phyloP scores from a whole-genome alignment of 2,113 vertebrate genomes.

The Indri indri region DNA sequence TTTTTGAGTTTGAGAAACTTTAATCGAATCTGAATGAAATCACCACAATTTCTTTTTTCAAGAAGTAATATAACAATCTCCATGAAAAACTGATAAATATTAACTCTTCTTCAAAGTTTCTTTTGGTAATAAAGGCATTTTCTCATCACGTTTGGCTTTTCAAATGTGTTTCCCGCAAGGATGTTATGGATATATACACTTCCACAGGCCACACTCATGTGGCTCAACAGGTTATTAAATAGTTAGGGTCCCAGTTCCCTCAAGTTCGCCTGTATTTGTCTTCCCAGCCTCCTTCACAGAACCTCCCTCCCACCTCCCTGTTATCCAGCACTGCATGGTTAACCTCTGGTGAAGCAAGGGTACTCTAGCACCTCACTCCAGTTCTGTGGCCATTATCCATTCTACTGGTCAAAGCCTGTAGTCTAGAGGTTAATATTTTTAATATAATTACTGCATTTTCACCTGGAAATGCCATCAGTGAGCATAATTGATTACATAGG shows the following conservation, averaged over 20 bases:
- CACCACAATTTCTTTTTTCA: background rate
- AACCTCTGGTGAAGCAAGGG: background rate
- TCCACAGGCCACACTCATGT: background rate
- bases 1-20: background rate
- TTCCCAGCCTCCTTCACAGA: background rate
- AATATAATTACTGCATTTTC: background rate
- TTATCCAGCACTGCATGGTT: background rate
- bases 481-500: background rate
- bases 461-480: background rate
- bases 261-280: background rate
- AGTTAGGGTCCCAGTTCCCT: background rate
- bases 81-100: background rate
- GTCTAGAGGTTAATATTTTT: background rate
- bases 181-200: background rate
- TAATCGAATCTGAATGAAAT: background rate
- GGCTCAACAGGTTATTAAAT: background rate
- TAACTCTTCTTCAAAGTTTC: background rate
- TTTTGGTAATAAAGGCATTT: background rate
- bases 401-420: background rate
- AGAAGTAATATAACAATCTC: background rate
- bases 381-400: background rate
- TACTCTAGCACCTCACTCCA: background rate
- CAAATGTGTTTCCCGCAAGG: background rate
- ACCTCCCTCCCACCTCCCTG: rapidly evolving
- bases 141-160: background rate